These are phyloP conservation scores for Baryphthengus martii DNA, from an alignment of 2,113 vertebrate species.

Conservation along the genomic window DNA sequence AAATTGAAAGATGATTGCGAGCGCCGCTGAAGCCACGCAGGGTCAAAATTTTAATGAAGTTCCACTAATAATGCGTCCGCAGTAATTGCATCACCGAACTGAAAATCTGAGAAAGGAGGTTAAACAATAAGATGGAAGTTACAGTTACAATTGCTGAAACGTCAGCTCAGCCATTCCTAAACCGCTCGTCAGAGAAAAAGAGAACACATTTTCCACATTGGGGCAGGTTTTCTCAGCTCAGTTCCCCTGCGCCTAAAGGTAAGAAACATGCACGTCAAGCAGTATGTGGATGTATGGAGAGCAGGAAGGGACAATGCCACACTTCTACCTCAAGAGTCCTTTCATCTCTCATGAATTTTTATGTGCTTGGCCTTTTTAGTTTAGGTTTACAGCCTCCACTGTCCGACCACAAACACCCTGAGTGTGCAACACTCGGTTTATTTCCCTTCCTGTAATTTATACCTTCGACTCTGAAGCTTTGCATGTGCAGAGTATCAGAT, in stretches of 20 bases:
- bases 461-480: background rate
- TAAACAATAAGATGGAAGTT: background rate
- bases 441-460: conserved; percentile 22
- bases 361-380: background rate
- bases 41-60: conserved; percentile 31
- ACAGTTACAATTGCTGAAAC: background rate
- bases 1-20: background rate
- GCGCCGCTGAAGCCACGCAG: background rate
- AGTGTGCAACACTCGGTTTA: background rate
- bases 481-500: background rate
- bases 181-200: background rate
- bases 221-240: background rate
- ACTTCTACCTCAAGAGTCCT: background rate
- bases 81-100: background rate
- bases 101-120: background rate
- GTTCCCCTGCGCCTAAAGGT: background rate
- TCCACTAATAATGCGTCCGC: background rate
- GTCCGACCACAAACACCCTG: background rate
- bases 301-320: background rate
- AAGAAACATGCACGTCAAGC: background rate
- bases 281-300: background rate
- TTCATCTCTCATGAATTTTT: conserved; percentile 20
- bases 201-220: background rate
- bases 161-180: background rate
- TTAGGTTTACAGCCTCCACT: background rate